Evolutionary conservation across 2,888 invertebrate genomes (phyloP).

Genomic region (Torymus texanus): DNA sequence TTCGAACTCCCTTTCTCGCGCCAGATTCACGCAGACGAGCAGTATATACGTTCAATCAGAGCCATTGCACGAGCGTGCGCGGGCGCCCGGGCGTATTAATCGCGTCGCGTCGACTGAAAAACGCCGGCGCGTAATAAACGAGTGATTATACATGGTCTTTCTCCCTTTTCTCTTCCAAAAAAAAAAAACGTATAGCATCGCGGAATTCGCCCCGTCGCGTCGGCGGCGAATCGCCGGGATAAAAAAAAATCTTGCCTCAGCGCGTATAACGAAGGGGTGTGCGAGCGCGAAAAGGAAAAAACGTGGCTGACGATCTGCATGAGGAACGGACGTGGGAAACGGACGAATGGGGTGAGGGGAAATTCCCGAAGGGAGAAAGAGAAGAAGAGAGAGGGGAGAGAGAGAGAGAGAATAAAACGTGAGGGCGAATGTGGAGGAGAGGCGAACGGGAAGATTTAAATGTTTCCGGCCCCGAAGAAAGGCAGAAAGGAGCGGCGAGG

Average conservation of each 20-base stretch:
- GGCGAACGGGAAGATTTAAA: slow-evolving; percentile 60
- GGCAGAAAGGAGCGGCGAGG: slow-evolving; percentile 39
- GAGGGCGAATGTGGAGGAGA: background rate
- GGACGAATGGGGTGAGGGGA: slow-evolving; percentile 15
- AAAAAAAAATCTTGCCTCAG: slow-evolving; percentile 6
- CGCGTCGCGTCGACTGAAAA: slow-evolving; percentile 46
- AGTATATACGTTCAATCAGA: slow-evolving; percentile 52
- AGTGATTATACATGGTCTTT: slow-evolving; percentile 51
- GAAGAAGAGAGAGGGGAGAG: background rate
- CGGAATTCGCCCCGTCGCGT: slow-evolving; percentile 29
- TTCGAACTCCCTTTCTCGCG: background rate
- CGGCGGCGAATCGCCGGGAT: background rate
- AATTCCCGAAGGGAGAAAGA: slow-evolving; percentile 38
- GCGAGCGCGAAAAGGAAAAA: slow-evolving; percentile 24
- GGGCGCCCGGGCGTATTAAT: slow-evolving; percentile 33
- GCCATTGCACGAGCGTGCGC: background rate
- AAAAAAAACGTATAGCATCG: slow-evolving; percentile 25
- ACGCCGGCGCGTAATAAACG: slow-evolving; percentile 54
- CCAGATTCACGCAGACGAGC: background rate
- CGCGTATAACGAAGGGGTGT: slow-evolving; percentile 30
- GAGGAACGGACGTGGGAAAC: slow-evolving; percentile 27
- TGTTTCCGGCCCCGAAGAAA: slow-evolving; percentile 57
- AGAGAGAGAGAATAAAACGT: slow-evolving; percentile 5
- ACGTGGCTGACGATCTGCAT: slow-evolving; percentile 34
- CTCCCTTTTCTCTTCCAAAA: slow-evolving; percentile 8